Evolutionary conservation across 1,140 invertebrate genomes (phyloP).

Genomic region (Hylaeus anthracinus): DNA sequence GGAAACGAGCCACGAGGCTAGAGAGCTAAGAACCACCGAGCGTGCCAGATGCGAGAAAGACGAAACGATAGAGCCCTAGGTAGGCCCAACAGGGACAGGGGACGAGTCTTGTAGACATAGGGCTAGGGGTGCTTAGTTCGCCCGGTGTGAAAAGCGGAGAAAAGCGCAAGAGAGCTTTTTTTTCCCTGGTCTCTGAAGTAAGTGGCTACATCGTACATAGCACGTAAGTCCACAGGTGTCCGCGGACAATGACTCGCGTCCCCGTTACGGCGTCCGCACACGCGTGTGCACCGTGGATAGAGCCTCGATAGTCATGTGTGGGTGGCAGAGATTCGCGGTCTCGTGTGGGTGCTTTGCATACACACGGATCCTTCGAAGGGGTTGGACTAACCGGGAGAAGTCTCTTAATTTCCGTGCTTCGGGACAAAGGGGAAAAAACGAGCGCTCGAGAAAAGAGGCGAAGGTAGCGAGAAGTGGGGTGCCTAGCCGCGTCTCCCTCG

Average conservation of each 20-base stretch:
- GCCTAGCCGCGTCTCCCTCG: constrained; percentile 43
- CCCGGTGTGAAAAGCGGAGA: constrained; percentile 68
- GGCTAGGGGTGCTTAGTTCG: constrained; percentile 47
- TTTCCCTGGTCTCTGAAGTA: constrained; percentile 66
- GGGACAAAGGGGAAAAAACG: constrained; percentile 72
- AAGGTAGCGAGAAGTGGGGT: constrained; percentile 54
- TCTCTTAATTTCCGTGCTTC: constrained; percentile 76
- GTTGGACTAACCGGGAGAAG: constrained; percentile 66
- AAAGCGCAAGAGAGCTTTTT: constrained; percentile 72
- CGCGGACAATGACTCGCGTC: constrained; percentile 75
- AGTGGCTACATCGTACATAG: constrained; percentile 73
- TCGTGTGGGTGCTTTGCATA: neutral
- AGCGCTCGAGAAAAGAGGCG: constrained; percentile 67
- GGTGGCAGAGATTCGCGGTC: constrained; percentile 7
- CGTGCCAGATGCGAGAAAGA: constrained; percentile 27
- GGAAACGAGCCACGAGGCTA: constrained; percentile 31
- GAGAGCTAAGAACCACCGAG: constrained; percentile 35
- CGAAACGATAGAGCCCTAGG: neutral
- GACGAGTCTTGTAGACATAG: constrained; percentile 54
- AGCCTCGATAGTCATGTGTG: constrained; percentile 10
- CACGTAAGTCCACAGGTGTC: constrained; percentile 78
- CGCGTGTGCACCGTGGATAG: constrained; percentile 12
- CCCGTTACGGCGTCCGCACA: constrained; percentile 28
- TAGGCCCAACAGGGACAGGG: constrained; percentile 30
- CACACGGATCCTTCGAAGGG: constrained; percentile 61